Conservation (phyloP, 2,797 vertebrate species). For the Mionectes olivaceus region DNA sequence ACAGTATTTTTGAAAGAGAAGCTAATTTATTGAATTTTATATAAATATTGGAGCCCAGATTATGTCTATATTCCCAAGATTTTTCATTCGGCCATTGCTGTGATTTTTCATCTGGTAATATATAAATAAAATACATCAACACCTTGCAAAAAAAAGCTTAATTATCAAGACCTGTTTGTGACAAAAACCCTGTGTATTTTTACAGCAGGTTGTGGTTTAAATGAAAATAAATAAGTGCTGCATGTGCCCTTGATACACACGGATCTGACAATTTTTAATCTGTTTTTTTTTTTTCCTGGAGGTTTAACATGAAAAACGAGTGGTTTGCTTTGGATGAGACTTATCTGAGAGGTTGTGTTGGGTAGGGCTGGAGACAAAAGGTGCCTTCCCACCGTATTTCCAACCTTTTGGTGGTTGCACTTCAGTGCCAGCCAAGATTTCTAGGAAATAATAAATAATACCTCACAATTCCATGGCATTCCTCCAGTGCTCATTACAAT, state of each 20-base stretch:
- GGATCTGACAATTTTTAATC: background rate
- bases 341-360: background rate
- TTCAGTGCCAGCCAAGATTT: background rate
- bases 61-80: rapidly evolving
- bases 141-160: background rate
- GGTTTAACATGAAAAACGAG: background rate
- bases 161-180: background rate
- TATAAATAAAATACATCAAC: background rate
- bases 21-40: background rate
- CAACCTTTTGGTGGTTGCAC: background rate
- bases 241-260: rapidly evolving
- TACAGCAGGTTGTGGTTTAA: background rate
- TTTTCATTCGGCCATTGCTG: background rate
- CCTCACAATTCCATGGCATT: background rate
- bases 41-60: background rate
- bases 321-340: background rate
- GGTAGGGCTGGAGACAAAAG: background rate
- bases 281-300: background rate
- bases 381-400: background rate
- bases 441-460: background rate
- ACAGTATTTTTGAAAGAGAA: background rate
- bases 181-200: background rate
- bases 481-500: background rate
- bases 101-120: background rate
- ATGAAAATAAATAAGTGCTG: background rate